Base-by-base conservation (phyloP, 2,113 vertebrate species). In the Ictalurus furcatus region DNA sequence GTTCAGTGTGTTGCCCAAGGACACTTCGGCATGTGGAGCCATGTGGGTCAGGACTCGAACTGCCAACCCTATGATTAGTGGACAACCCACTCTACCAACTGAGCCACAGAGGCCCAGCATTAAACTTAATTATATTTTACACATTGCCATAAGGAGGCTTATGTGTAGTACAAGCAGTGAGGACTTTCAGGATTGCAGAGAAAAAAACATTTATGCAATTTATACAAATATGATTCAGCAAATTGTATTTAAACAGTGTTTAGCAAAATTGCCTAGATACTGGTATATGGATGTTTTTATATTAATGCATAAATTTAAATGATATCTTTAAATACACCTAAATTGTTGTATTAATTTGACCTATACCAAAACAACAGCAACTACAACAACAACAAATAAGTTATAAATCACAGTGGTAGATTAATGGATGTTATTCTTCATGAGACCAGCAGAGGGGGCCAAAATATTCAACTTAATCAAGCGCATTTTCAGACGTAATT, bases 361-460 rank as follows among this genome's bases (percentile, higher is more conserved):
- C 21, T 71, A 34, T 6, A 40, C 34, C 34, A 21, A 74, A 74
- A 19, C 16, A 48, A 48, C 3, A 76, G 5, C 44, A 48, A 48
- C 44, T 48, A 48, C 44, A 48, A 48, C 44, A 44, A 44, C 40
- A 85, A 37, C 54, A 85, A 23, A 19, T 40, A 30, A 8, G 6
- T 40, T 23, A 25, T 0, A 7, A 56, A 58, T 56, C 17, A 54
- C 44, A 85, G 9, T 21, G 21, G 84, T 25, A n/a, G 12, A 19
- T 84, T 30, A 71, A 25, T 56, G 79, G 30, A n/a, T 88, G 87
- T 85, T 54, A 61, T 90, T 87, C 63, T 85, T 7, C 21, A 34
- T 83, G 40, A 40, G 52, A 71, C 87, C 84, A 88, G 65, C 87
- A 86, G 87, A 90, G 89, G 89, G 85, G n/a, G 80, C 80, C 30